Base-by-base conservation (phyloP, 2,113 vertebrate species). In the Serinus canaria region DNA sequence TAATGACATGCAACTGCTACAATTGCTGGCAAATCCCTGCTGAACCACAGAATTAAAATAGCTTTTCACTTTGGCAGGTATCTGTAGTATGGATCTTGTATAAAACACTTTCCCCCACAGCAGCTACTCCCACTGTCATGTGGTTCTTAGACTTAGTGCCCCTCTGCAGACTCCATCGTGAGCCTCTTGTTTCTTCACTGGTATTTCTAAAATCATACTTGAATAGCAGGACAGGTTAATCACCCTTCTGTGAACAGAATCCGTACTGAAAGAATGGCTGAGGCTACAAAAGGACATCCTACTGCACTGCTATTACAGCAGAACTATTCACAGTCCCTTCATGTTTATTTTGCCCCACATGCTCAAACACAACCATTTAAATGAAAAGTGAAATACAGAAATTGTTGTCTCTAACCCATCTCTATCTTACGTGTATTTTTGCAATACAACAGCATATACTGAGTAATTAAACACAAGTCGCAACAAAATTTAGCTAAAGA, bases 401-500 rank as follows among this genome's bases (percentile, higher is more conserved):
- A 50, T 31, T 10, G 1, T 14, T n/a, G 15, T 73, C 55, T 73
- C 37, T 55, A 49, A 84, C 28, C 52, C 19, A 37, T 46, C 44
- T 33, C 23, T 66, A 11, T 24, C 87, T 70, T 62, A 67, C 28
- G 58, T 0, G 0, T 53, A 74, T 33, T 86, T 89, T 87, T 84
- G 37, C 31, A 87, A 82, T 52, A 43, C 14, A 84, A 58, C 13
- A 79, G 41, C 4, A 25, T 15, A 74, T 25, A 68, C 35, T 44
- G 27, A 46, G 18, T 84, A 73, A 89, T 44, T 64, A 73, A 92
- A 91, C 21, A 13, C 1, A 33, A 82, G 18, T 18, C 69, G 58
- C n/a, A 92, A 60, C 9, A 92, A 87, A 94, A 87, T 53, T 63
- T 81, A 94, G 68, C 41, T 92, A 28, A 94, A 87, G 49, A 77